phyloP scores from a whole-genome alignment of 64 coral and sea anemone species.

The Montipora foliosa region DNA sequence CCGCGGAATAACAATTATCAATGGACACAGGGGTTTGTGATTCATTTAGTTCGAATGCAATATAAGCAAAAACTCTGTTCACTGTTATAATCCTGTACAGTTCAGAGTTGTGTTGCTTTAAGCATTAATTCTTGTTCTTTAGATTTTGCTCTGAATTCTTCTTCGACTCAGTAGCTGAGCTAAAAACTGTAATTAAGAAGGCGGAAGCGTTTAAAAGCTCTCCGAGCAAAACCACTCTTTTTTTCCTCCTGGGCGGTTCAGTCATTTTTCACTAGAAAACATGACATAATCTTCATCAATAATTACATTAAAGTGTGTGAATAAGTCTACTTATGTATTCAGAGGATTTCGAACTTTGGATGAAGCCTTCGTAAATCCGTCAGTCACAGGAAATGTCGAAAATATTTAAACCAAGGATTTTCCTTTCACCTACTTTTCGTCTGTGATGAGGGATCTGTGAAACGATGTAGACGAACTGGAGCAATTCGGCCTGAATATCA shows the following conservation, averaged over 20 bases:
- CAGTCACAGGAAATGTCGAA: no score
- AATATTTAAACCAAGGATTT: no score
- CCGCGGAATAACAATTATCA: no score
- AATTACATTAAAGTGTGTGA: neutral
- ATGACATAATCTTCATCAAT: slow-evolving; percentile 44
- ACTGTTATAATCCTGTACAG: neutral
- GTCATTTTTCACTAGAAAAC: slow-evolving; percentile 11
- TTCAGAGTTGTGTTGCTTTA: neutral
- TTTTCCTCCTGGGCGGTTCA: slow-evolving; percentile 29
- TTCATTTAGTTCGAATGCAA: slow-evolving; percentile 9
- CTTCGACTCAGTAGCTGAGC: neutral
- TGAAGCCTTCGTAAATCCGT: no score
- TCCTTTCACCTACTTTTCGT: no score
- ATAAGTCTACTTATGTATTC: neutral
- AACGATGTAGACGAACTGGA: neutral
- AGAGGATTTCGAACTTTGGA: neutral
- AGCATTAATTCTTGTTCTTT: no score
- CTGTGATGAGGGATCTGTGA: no score
- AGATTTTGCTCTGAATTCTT: neutral
- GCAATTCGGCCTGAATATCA: neutral
- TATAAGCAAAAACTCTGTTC: neutral
- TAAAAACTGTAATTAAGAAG: no score
- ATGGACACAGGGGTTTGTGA: neutral
- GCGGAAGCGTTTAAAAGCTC: neutral
- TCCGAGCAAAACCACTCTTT: slow-evolving; percentile 18